Percentiles rank a stretch among this genome's conserved stretches.
phyloP scores from a whole-genome alignment of 2,888 invertebrate species.

The Parapristionchus giblindavisi region DNA sequence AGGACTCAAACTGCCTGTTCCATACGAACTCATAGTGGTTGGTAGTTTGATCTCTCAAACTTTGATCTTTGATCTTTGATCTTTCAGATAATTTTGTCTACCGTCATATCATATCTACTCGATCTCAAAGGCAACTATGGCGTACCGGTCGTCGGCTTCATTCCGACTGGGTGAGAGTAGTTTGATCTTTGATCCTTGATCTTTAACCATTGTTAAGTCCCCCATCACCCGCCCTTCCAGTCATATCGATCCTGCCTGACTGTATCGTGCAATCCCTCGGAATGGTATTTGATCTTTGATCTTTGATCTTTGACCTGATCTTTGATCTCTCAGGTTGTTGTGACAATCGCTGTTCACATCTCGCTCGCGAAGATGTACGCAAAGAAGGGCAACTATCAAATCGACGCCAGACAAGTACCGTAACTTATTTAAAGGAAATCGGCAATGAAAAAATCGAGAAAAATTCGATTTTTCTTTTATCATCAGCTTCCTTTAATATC shows the following conservation, averaged over 20 bases:
- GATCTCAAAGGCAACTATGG: conserved; percentile 66
- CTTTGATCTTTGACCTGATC: not conserved
- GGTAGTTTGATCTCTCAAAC: too few relatives aligned
- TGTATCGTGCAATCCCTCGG: conserved; percentile 74
- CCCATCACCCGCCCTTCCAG: conserved; percentile 63
- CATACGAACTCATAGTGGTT: conserved; percentile 48
- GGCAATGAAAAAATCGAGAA: too few relatives aligned
- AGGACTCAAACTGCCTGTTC: conserved; percentile 42
- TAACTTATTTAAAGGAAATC: not conserved
- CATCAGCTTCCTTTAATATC: too few relatives aligned
- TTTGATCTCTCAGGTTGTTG: conserved; percentile 61
- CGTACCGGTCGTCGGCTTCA: conserved; percentile 70
- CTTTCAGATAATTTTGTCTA: conserved; percentile 70
- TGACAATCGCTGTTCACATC: conserved; percentile 72
- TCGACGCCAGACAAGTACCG: conserved; percentile 72
- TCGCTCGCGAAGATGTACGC: conserved; percentile 73
- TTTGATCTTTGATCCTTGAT: conserved; percentile 2
- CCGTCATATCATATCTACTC: conserved; percentile 68
- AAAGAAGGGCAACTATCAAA: conserved; percentile 71
- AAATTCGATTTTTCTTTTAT: too few relatives aligned
- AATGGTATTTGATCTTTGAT: conserved; percentile 54
- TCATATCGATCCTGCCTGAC: conserved; percentile 47
- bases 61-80: not conserved
- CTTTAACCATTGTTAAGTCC: conserved; percentile 47
- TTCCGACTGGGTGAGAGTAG: conserved; percentile 69